Conservation (phyloP, 1,140 invertebrate species). For the Neodiprion pinetum region DNA sequence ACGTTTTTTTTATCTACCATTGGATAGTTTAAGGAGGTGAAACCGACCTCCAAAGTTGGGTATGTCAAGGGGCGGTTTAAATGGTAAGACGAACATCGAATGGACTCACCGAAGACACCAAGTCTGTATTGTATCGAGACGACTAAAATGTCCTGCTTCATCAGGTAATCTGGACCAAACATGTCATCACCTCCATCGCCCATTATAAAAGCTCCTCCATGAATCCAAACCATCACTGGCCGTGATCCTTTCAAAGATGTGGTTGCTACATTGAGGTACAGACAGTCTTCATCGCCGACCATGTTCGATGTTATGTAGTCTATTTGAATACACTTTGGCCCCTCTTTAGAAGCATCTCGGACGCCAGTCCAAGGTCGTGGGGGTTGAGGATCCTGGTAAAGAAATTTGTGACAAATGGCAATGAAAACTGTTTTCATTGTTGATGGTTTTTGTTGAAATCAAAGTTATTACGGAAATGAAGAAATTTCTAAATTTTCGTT, state of each 20-base stretch:
- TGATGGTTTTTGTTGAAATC: too few relatives aligned
- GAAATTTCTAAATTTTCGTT: too few relatives aligned
- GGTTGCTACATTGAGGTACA: constrained; percentile 81
- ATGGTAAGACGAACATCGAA: too few relatives aligned
- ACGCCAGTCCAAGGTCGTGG: constrained; percentile 38
- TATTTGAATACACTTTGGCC: constrained; percentile 26
- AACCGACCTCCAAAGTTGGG: too few relatives aligned
- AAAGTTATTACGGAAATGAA: too few relatives aligned
- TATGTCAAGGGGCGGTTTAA: too few relatives aligned
- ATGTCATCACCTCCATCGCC: constrained; percentile 35
- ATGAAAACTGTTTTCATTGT: too few relatives aligned
- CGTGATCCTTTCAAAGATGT: constrained; percentile 63
- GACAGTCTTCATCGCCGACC: constrained; percentile 74
- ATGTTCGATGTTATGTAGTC: constrained; percentile 32
- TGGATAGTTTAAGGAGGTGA: too few relatives aligned
- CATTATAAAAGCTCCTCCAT: constrained; percentile 42
- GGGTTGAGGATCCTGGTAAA: constrained; percentile 26
- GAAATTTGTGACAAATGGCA: too few relatives aligned
- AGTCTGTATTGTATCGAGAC: constrained; percentile 43
- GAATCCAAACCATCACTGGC: constrained; percentile 21
- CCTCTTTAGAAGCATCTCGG: constrained; percentile 35
- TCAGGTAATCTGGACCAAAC: constrained; percentile 46
- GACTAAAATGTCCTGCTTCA: constrained; percentile 52
- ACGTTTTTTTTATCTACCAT: too few relatives aligned
- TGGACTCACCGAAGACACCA: neutral